Evolutionary conservation across 2,888 invertebrate genomes (phyloP), one percentile per base, ranked within the genome.

Genomic region (Brassicogethes aeneus): DNA sequence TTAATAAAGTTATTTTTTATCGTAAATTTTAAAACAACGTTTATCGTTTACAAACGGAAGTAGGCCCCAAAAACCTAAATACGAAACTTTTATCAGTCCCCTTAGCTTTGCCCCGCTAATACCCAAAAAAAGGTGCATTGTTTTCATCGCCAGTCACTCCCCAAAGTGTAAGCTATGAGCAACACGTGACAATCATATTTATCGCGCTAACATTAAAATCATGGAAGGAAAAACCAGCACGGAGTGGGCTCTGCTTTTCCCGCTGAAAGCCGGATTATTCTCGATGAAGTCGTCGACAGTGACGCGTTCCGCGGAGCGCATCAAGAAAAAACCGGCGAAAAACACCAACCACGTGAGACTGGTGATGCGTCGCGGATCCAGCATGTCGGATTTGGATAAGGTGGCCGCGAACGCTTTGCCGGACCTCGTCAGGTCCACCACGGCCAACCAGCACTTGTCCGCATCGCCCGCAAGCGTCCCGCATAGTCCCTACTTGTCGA

Each of bases 331-430:
- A 23, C 23, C 30, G 14, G n/a, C 33, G 10, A 23, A 10, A 38
- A 30, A 40, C 30, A 8, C 40, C 43, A 3, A 37, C 34, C 32
- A 2, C n/a, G 16, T 16, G 8, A 68, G 77, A 10, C 65, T 76
- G 35, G 70, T 75, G 35, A 80, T 83, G 50, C 75, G 83, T 3
- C 73, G 84, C 1, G 81, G 83, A 0, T 83, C 82, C 0, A 82
- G 82, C 51, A 71, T 84, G 66, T 83, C 83, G 2, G 83, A 85
- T 54, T 70, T 85, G 56, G 82, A 83, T 61, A 82, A 80, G 59
- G 62, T 82, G 17, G 63, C 60, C 2, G 34, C 53, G 2, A 50
- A 46, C 10, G 52, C 56, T 1, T 47, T 72, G 10, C 70, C 72
- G 1, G 72, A 74, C 49, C 59, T 74, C 7, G 68, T 74, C 2